Base-by-base conservation (phyloP, 2,888 invertebrate species). In the Microctonus brassicae region DNA sequence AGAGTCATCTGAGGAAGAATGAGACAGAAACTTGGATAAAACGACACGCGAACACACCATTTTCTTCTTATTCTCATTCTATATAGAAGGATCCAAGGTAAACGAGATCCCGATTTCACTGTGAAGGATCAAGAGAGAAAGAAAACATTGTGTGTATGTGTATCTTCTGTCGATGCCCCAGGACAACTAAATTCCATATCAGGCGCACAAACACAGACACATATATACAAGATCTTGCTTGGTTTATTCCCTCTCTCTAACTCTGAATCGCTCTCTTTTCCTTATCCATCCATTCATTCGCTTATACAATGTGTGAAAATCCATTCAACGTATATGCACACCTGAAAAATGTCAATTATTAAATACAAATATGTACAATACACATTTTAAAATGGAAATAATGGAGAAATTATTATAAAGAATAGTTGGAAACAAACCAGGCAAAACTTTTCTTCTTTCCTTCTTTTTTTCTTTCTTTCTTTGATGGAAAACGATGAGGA, bases 131-230 rank as follows among this genome's bases (percentile, higher is more conserved):
- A 17, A 58, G 58, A 58, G 58, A 34, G 58, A 47, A 47, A n/a
- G 17, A 17, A 6, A 47, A 47, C 47, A 9, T n/a, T 17, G 34
- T 58, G 22, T 57, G 58, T 58, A 24, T n/a, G n/a, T 58, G 22
- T 57, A 34, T 58, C n/a, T 36, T 24, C 52, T 36, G 52, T 34
- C 47, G 42, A 64, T 57, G 64, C 69, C 69, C 69, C 69, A 57
- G 69, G 69, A 63, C 69, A 70, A 63, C 57, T 70, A 52, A 58
- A 58, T 58, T 58, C 58, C 58, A 58, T 58, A 58, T 58, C 13
- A 10, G 33, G 34, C 58, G n/a, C n/a, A 34, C 55, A 34, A n/a
- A 58, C 9, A 58, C 33, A 58, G 24, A 55, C 55, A 55, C 26
- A 24, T 13, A 24, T 13, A 10, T n/a, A 13, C 6, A 26, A 55